Evolutionary conservation across 92 coral and sea anemone genomes (phyloP), one percentile per base, ranked within the genome.

Genomic region (Montipora capitata): DNA sequence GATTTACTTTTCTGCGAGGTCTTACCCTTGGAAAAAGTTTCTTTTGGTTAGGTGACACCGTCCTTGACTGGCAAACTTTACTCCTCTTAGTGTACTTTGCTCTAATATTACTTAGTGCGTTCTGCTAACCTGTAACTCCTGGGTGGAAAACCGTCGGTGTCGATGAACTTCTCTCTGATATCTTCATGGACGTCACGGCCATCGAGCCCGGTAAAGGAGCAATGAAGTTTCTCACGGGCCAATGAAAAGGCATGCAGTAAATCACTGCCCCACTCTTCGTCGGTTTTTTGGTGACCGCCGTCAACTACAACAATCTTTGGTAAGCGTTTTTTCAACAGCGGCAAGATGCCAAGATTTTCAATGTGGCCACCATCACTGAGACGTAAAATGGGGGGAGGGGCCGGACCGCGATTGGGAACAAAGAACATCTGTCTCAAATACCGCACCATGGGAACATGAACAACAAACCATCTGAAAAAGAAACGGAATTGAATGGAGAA

Each of bases 341-440:
- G 96, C 41, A 92, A 86, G 35, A 92, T 82, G 86, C 91, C 95
- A 41, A 94, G 93, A 45, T 94, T 94, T 89, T 94, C 97, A 62
- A 92, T 85, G 66, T 94, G 97, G 66, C 97, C 97, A 69, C 95
- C 95, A 75, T 94, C 97, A 44, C 95, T 91, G 59, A 94, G 97
- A 14, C 82, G 87, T 5, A 94, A 57, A 6, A 94, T 18, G 5
- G 94, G 82, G 14, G 97, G 97, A 54, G 97, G 95, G 6, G 13
- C 52, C 49, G 95, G 93, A 2, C 97, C 97, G 7, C 76, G 54
- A 76, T 92, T 92, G 20, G 79, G 16, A 52, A 91, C 61, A 63
- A 40, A 75, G 40, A 86, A n/a, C 16, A 91, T 58, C 39, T 94
- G 93, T 13, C 97, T 95, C 73, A 92, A 58, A 59, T 85, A 87